Percentiles rank a stretch among this genome's conserved stretches.
phyloP scores from a whole-genome alignment of 1,140 invertebrate genomes.

The Scaptomyza pallida region DNA sequence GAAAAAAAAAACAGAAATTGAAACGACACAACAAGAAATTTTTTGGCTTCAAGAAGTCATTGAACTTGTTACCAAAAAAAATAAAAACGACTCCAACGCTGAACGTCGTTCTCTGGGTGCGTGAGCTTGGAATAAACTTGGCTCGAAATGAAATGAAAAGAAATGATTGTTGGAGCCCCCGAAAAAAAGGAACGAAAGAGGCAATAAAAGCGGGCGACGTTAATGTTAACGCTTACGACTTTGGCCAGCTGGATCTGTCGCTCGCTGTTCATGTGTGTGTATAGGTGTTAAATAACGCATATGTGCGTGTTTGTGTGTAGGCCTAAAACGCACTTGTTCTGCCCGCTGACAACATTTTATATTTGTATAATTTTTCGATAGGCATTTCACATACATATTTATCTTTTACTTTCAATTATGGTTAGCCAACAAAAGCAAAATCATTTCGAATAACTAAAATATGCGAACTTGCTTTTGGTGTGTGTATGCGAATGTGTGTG shows the following conservation, averaged over 20 bases:
- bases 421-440: slow-evolving; percentile 11
- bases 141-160: slow-evolving; percentile 64
- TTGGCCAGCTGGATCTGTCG: slow-evolving; percentile 10
- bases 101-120: slow-evolving; percentile 47
- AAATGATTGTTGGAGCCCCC: slow-evolving; percentile 70
- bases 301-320: slow-evolving; percentile 10
- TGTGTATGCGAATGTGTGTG: neutral
- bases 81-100: slow-evolving; percentile 10
- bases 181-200: slow-evolving; percentile 56
- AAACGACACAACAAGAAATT: slow-evolving; percentile 60
- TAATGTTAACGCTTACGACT: slow-evolving; percentile 19
- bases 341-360: slow-evolving; percentile 51
- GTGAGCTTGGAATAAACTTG: slow-evolving; percentile 77
- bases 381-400: slow-evolving; percentile 46
- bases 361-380: slow-evolving; percentile 35
- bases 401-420: slow-evolving; percentile 76
- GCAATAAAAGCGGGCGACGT: slow-evolving; percentile 39
- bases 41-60: slow-evolving; percentile 74
- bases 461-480: slow-evolving; percentile 44
- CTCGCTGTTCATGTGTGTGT: slow-evolving; percentile 16
- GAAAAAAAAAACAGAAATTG: slow-evolving; percentile 51
- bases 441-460: slow-evolving; percentile 22
- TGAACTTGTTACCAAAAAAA: slow-evolving; percentile 70
- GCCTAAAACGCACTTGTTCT: slow-evolving; percentile 76
- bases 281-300: slow-evolving; percentile 74